Evolutionary conservation across 1,140 invertebrate genomes (phyloP).

Genomic region (Physella acuta): DNA sequence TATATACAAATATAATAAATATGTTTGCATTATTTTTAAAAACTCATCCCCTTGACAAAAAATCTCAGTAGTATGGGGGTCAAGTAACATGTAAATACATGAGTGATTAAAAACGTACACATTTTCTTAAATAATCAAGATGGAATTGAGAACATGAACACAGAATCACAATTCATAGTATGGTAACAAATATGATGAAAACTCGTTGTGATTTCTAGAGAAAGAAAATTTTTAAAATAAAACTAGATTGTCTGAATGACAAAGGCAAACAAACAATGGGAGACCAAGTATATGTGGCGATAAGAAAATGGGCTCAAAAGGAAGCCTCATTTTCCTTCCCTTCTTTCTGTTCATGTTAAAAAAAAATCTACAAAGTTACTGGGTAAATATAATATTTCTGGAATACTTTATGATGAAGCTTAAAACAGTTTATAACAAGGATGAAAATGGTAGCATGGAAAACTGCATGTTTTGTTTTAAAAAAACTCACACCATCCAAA

Average conservation of each 20-base stretch:
- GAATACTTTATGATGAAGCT: constrained; percentile 33
- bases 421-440: constrained; percentile 25
- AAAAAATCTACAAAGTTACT: constrained; percentile 34
- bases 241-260: constrained; percentile 27
- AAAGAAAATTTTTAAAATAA: constrained; percentile 2
- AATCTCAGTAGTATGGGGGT: neutral
- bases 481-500: neutral
- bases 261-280: constrained; percentile 27
- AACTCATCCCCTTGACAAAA: neutral
- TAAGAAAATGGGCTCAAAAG: constrained; percentile 51
- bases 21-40: neutral
- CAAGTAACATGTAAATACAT: neutral
- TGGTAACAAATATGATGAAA: constrained; percentile 16
- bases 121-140: constrained; percentile 15
- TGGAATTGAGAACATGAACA: constrained; percentile 23
- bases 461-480: constrained; percentile 1
- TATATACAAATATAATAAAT: constrained; percentile 1
- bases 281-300: constrained; percentile 15
- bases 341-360: constrained; percentile 34
- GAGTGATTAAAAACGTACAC: constrained; percentile 12
- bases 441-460: constrained; percentile 8
- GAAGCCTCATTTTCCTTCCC: constrained; percentile 43
- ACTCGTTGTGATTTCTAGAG: constrained; percentile 27
- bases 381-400: constrained; percentile 37
- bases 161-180: constrained; percentile 22